These are phyloP conservation scores for Phyllotreta cruciferae DNA, from an alignment of 2,888 invertebrate genomes.

Conservation along the genomic window DNA sequence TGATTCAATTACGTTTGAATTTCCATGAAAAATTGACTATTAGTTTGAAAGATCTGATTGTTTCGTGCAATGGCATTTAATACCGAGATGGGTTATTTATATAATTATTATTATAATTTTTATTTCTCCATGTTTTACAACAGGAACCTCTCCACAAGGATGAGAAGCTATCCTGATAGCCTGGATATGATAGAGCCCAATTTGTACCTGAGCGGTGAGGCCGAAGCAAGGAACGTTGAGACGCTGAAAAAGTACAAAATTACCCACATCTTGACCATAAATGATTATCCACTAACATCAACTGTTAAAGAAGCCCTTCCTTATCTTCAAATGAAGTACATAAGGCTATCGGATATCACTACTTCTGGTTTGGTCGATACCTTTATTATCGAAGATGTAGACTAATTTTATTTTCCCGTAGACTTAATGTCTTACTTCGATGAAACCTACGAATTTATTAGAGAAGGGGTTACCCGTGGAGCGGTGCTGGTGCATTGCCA, in stretches of 20 bases:
- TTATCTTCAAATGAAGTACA: slow-evolving; percentile 33
- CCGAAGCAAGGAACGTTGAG: slow-evolving; percentile 27
- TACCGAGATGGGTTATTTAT: no score
- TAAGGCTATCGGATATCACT: slow-evolving; percentile 29
- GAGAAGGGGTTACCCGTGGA: slow-evolving; percentile 31
- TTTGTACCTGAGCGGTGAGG: slow-evolving; percentile 30
- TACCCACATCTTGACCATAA: slow-evolving; percentile 36
- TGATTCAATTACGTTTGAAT: no score
- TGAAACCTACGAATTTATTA: slow-evolving; percentile 36
- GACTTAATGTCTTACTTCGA: slow-evolving; percentile 36
- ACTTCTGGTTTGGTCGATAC: slow-evolving; percentile 17
- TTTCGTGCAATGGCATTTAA: no score
- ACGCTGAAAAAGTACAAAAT: slow-evolving; percentile 36
- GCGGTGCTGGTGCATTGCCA: slow-evolving; percentile 37
- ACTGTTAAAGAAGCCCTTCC: slow-evolving; percentile 27
- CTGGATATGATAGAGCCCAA: slow-evolving; percentile 37
- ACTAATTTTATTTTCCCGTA: not conserved
- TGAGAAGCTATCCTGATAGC: slow-evolving; percentile 14
- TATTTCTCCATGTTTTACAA: not conserved
- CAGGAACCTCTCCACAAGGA: slow-evolving; percentile 2
- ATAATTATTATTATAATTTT: not conserved
- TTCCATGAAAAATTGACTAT: no score
- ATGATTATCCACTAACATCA: slow-evolving; percentile 30
- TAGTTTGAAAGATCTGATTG: no score
- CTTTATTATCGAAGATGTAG: not conserved